Base-by-base conservation (phyloP, 2,113 vertebrate genomes). In the Erythrolamprus reginae region DNA sequence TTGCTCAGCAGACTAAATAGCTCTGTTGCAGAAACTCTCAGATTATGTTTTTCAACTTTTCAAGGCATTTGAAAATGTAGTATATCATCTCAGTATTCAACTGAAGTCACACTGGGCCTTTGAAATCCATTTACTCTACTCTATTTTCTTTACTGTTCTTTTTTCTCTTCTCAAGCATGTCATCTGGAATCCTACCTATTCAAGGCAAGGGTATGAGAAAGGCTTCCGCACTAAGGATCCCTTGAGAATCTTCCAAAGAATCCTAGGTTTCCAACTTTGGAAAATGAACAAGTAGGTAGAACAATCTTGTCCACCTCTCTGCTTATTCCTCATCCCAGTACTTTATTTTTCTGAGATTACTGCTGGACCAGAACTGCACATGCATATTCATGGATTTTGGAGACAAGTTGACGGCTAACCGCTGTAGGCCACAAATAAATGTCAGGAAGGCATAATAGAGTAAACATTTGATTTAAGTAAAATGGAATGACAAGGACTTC, bases 351-450 rank as follows among this genome's bases (percentile, higher is more conserved):
- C 58, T 17, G 33, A 38, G 51, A 53, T 55, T 87, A 42, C 50
- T 47, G 28, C 52, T 87, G 45, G 28, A 58, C 45, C 28, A 88
- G 50, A 83, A 58, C 21, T 83, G 70, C 86, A 84, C 28, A 84
- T 86, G 23, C 17, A 24, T 38, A 7, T 55, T 53, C 65, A 91
- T n/a, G 26, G 85, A 47, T 91, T 26, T 24, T 90, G 52, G 42
- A 88, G 51, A 91, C 52, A 88, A 88, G 58, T 91, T 28, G 52
- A 83, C 23, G 42, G 70, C 88, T 88, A 91, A 88, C 86, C 85
- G 56, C 19, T 48, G 23, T 48, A 83, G 51, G 7, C 52, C 90
- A 83, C 53, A 82, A 88, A 82, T 88, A 83, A 91, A 70, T 88
- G 70, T 70, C 50, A 53, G 52, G 42, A 38, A 91, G 45, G 12